Conservation (phyloP, 1,140 invertebrate species). For the Lasioglossum albipes region DNA sequence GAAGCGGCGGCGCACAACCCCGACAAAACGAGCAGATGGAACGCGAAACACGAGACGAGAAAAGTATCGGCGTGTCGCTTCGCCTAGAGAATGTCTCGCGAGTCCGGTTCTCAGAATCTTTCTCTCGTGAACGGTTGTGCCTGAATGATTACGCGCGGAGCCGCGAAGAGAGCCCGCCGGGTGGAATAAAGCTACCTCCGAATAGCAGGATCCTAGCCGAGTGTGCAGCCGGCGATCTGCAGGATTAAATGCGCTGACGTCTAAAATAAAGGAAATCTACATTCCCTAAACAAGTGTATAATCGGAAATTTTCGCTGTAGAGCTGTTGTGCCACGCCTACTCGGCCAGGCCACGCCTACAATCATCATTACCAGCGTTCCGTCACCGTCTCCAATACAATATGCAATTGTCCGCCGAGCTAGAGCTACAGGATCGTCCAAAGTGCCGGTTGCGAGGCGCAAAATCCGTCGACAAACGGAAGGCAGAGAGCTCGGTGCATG, state of each 20-base stretch:
- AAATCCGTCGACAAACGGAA: slow-evolving; percentile 52
- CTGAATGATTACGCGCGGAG: slow-evolving; percentile 75
- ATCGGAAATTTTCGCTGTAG: not conserved
- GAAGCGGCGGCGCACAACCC: slow-evolving; percentile 9
- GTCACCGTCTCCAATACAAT: no score
- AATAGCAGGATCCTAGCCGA: not conserved
- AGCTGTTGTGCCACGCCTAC: no score
- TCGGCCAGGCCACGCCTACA: no score
- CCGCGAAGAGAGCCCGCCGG: slow-evolving; percentile 68
- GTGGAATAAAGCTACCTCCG: slow-evolving; percentile 74
- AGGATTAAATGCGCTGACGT: no score
- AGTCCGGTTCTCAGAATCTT: slow-evolving; percentile 75
- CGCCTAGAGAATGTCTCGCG: slow-evolving; percentile 72
- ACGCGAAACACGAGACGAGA: slow-evolving; percentile 73
- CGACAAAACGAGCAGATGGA: slow-evolving; percentile 38
- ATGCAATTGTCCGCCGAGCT: no score
- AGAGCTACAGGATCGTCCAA: not conserved
- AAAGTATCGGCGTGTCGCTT: slow-evolving; percentile 74
- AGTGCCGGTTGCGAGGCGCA: slow-evolving; percentile 18
- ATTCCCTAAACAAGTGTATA: not conserved
- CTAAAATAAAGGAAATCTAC: no score
- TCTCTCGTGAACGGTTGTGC: slow-evolving; percentile 70
- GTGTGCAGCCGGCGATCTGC: no score
- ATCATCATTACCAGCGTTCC: no score
- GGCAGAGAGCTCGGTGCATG: not conserved